These are phyloP conservation scores for Zhuqinia jingwanae DNA, from an alignment of 2,888 invertebrate species.

Conservation along the genomic window DNA sequence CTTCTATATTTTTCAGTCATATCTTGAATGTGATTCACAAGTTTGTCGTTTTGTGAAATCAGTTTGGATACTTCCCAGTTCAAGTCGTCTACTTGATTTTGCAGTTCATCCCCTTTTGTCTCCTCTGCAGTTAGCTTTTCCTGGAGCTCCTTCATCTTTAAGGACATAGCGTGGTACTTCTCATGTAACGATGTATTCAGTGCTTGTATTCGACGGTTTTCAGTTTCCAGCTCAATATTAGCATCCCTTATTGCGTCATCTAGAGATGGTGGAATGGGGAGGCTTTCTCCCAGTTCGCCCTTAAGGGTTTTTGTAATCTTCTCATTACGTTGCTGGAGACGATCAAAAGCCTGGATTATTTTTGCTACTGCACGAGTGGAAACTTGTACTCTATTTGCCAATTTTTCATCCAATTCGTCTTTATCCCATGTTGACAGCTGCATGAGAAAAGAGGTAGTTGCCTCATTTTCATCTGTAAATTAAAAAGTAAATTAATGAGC, in stretches of 20 bases:
- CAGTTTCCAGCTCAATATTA: constrained; percentile 92
- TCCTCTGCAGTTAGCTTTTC: constrained; percentile 95
- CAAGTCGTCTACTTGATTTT: constrained; percentile 97
- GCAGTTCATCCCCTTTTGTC: constrained; percentile 96
- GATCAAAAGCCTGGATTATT: constrained; percentile 97
- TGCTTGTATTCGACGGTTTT: constrained; percentile 95
- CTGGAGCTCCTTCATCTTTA: constrained; percentile 93
- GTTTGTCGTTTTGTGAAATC: constrained; percentile 75
- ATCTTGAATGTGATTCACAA: constrained; percentile 78
- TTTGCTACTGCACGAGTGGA: constrained; percentile 98
- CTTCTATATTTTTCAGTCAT: constrained; percentile 77
- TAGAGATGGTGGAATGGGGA: constrained; percentile 86
- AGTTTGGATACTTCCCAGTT: constrained; percentile 96
- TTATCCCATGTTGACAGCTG: constrained; percentile 99
- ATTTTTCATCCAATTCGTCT: constrained; percentile 96
- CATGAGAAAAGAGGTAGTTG: constrained; percentile 97
- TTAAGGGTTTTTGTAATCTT: constrained; percentile 94
- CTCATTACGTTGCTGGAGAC: constrained; percentile 96
- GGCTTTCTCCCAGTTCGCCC: constrained; percentile 87
- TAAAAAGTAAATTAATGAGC: too few relatives aligned
- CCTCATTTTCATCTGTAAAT: constrained; percentile 98
- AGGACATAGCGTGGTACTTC: constrained; percentile 94
- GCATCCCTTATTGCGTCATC: constrained; percentile 93
- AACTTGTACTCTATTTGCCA: constrained; percentile 95
- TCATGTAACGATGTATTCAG: constrained; percentile 95